Evolutionary conservation across 1,140 invertebrate species (phyloP), one percentile per base, ranked within the genome.

Genomic region (Trichonephila clavipes): DNA sequence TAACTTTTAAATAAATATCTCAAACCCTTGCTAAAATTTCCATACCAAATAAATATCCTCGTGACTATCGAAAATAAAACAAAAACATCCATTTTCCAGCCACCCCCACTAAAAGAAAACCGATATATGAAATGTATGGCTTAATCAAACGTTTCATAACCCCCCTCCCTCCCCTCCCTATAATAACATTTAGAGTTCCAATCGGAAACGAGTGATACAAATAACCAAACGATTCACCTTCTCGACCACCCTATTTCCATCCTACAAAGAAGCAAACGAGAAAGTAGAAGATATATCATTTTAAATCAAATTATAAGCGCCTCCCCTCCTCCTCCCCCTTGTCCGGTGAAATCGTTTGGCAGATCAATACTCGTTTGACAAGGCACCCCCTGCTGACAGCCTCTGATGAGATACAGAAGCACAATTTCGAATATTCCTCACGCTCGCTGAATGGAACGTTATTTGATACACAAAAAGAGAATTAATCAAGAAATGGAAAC

Each of bases 241-340:
- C 18, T 88, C 51, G n/a, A 59, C 2, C 44, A 85, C 83, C 51
- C 58, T 24, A 24, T 66, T 21, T 64, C 61, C 62, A 64, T 34
- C 7, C 44, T 21, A n/a, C 51, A 88, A 61, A 16, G 59, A 91
- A 83, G 40, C 24, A 44, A 40, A 92, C 6, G 34, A 28, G n/a
- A 58, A 40, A 40, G 62, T 14, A 51, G 82, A 85, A 92, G 24
- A 93, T 93, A 88, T 87, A 93, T 93, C 92, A 93, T 93, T 93
- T 93, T 93, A 93, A 93, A 93, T 93, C 92, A 62, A 93, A 93
- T 93, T 93, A 93, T 51, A 66, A 82, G n/a, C 10, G 28, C 87
- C 12, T 85, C 58, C 61, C 61, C 58, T 61, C 59, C 86, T 34
- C 28, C 18, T 19, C 61, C 44, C 90, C n/a, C 82, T 58, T 88